These are phyloP conservation scores for Leptopilina clavipes DNA, from an alignment of 1,140 invertebrate genomes.

Conservation along the genomic window DNA sequence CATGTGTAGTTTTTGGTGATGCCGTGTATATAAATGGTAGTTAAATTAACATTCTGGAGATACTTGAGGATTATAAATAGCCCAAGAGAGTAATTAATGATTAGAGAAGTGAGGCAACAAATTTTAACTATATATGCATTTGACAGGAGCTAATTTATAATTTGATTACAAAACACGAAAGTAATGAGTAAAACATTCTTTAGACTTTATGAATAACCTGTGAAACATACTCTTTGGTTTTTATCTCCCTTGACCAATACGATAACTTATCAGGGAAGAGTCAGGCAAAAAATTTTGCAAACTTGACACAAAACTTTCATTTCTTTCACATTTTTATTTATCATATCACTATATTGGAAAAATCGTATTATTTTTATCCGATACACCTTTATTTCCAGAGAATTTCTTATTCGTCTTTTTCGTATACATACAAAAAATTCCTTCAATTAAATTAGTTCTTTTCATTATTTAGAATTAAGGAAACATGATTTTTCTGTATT, in stretches of 20 bases:
- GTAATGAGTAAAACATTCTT: not conserved
- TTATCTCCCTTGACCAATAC: not conserved
- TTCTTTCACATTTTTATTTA: not conserved
- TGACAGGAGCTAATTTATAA: conserved; percentile 5
- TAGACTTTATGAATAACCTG: not conserved
- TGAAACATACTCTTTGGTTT: not conserved
- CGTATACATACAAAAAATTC: no score
- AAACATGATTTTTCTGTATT: no score
- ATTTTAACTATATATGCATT: not conserved
- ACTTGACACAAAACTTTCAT: not conserved
- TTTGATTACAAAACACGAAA: not conserved
- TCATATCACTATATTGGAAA: not conserved
- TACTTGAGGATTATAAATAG: not conserved
- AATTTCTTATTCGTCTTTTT: no score
- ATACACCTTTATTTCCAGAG: no score
- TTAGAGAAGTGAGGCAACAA: conserved; percentile 6
- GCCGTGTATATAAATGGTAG: not conserved
- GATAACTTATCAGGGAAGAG: conserved; percentile 10
- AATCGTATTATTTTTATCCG: no score
- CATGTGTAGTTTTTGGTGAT: conserved; percentile 4
- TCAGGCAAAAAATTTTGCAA: not conserved
- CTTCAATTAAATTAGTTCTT: no score
- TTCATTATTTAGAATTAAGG: no score
- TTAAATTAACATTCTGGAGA: conserved; percentile 15
- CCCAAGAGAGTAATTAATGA: not conserved